Evolutionary conservation across 2,888 invertebrate genomes (phyloP).

Genomic region (Trachelus troglodyta): DNA sequence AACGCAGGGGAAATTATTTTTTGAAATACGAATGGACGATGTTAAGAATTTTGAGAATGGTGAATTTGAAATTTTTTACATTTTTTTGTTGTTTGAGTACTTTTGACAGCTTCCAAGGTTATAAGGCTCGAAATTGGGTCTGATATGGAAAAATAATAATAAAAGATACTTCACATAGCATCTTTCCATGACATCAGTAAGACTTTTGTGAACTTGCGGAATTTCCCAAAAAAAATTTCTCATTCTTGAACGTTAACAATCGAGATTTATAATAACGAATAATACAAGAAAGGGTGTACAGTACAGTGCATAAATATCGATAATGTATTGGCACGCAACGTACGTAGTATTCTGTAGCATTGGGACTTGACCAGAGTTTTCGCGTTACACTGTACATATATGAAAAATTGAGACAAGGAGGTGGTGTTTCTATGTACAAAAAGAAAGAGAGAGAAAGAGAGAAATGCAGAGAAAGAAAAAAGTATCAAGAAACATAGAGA

Average conservation of each 20-base stretch:
- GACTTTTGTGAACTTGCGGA: neutral
- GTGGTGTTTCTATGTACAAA: conserved; percentile 16
- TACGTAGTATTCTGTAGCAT: neutral
- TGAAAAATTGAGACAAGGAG: neutral
- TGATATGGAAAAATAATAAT: neutral
- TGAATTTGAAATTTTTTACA: neutral
- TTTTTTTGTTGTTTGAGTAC: neutral
- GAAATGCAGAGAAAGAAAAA: neutral
- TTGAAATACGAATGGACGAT: neutral
- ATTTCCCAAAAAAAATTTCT: neutral
- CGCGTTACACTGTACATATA: neutral
- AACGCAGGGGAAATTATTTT: neutral
- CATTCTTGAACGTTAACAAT: neutral
- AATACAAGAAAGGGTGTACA: neutral
- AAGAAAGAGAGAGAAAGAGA: conserved; percentile 4
- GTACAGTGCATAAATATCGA: too few relatives aligned
- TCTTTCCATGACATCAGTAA: neutral
- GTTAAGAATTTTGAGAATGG: neutral
- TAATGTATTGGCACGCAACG: neutral
- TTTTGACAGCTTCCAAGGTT: neutral
- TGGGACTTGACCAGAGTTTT: neutral
- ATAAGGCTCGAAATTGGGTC: neutral
- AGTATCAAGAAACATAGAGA: neutral
- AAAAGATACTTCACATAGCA: neutral
- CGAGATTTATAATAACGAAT: neutral